phyloP scores from a whole-genome alignment of 2,113 vertebrate species.

The Lepidothrix coronata region DNA sequence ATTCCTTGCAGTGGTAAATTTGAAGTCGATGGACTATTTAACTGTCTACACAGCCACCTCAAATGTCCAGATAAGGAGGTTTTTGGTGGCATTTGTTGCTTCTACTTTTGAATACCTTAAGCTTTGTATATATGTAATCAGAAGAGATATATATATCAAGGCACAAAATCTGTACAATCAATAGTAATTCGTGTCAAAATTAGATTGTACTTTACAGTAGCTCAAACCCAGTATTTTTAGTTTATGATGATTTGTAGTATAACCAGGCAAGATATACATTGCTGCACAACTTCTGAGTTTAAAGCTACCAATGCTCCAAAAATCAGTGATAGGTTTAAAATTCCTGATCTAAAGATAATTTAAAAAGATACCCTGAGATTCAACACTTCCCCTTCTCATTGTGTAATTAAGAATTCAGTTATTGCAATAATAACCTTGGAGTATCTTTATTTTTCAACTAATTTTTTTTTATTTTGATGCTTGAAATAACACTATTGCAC shows the following conservation, averaged over 20 bases:
- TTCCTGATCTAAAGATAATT: background rate
- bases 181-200: background rate
- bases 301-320: background rate
- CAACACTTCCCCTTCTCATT: accelerated
- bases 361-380: background rate
- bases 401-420: background rate
- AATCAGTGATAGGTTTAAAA: background rate
- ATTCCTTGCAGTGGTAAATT: background rate
- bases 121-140: background rate
- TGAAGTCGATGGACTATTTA: background rate
- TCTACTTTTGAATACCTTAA: background rate
- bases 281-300: background rate
- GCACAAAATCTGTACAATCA: background rate
- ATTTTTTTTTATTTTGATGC: background rate
- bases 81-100: background rate
- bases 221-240: background rate
- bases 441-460: background rate
- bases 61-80: background rate
- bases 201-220: background rate
- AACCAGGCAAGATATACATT: background rate
- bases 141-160: background rate
- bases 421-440: background rate
- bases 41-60: background rate
- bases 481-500: background rate
- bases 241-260: background rate